Evolutionary conservation across 2,113 vertebrate genomes (phyloP).

Genomic region (Campylomormyrus tamandua): DNA sequence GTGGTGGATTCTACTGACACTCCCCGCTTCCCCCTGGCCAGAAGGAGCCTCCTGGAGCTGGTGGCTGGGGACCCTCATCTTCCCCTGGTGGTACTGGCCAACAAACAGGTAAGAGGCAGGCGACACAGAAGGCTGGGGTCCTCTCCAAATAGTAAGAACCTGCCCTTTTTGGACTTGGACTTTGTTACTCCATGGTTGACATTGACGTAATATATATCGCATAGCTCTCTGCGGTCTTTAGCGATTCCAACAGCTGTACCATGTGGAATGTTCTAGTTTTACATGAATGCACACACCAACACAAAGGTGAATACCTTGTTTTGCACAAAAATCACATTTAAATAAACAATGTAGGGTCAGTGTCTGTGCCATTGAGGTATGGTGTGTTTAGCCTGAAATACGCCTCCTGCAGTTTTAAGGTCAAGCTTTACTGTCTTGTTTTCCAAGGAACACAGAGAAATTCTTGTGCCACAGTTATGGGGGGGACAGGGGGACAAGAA

Average conservation of each 20-base stretch:
- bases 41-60: slow-evolving; percentile 72
- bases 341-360: not conserved
- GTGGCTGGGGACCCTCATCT: slow-evolving; percentile 61
- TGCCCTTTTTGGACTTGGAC: not conserved
- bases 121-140: not conserved
- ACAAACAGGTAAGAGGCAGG: slow-evolving; percentile 80
- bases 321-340: not conserved
- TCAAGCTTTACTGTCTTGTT: not conserved
- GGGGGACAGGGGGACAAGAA: not conserved
- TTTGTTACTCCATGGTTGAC: not conserved
- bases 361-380: not conserved
- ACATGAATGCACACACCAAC: not conserved
- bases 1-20: slow-evolving; percentile 80
- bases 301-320: not conserved
- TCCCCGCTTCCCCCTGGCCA: slow-evolving; percentile 69
- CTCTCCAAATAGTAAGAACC: not conserved
- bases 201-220: not conserved
- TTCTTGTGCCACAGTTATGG: not conserved
- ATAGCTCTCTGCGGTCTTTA: not conserved
- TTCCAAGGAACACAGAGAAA: not conserved
- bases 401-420: not conserved
- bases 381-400: not conserved
- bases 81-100: slow-evolving; percentile 82
- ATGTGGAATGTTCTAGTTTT: not conserved
- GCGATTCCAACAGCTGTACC: not conserved